Percentiles rank a stretch among this genome's conserved stretches.
Evolutionary conservation across 2,888 invertebrate genomes (phyloP).

Genomic region (Sussaba pulchella): DNA sequence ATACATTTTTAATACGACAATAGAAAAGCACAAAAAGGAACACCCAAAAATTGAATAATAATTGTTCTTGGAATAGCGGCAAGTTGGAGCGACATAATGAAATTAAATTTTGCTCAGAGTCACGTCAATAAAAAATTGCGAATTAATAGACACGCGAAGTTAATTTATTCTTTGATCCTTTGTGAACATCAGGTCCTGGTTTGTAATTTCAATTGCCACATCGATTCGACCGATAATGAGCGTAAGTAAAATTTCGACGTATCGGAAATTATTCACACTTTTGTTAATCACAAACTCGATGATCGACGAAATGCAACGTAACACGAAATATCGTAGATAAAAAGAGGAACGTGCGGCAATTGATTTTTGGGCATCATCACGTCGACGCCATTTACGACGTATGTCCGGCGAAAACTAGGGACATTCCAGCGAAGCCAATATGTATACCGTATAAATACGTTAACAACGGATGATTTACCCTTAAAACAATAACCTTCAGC

Average conservation of each 20-base stretch:
- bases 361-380: slow-evolving; percentile 50
- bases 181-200: slow-evolving; percentile 14
- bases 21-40: no score
- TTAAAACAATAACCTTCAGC: not conserved
- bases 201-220: slow-evolving; percentile 15
- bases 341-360: slow-evolving; percentile 18
- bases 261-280: not conserved
- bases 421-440: not conserved
- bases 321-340: slow-evolving; percentile 24
- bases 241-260: slow-evolving; percentile 29
- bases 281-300: no score
- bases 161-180: not conserved
- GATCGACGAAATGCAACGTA: not conserved
- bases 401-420: slow-evolving; percentile 25
- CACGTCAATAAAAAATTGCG: no score
- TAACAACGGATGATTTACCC: not conserved
- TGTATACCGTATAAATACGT: not conserved
- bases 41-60: no score
- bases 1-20: no score
- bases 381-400: slow-evolving; percentile 60
- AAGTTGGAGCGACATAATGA: no score
- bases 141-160: not conserved
- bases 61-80: no score
- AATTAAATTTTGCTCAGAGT: no score
- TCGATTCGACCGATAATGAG: not conserved